phyloP scores from a whole-genome alignment of 2,797 vertebrate genomes.

The Poeciliopsis paucimaculata region DNA sequence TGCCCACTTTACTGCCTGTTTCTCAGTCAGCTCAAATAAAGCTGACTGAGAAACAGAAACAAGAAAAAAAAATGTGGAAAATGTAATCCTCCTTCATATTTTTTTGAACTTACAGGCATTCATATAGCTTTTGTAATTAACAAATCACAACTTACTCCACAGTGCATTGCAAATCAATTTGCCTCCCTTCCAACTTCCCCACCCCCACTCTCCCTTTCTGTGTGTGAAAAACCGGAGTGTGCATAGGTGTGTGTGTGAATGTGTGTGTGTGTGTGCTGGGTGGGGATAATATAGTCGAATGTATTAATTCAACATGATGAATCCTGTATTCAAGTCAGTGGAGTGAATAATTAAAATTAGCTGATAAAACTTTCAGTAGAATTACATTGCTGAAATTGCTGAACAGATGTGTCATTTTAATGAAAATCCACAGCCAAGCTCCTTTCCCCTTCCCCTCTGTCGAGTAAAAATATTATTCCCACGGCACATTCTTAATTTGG shows the following conservation, averaged over 20 bases:
- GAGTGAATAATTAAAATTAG: conserved; percentile 99
- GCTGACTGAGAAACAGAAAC: no score
- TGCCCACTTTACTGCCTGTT: neutral
- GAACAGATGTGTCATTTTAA: conserved; percentile 99
- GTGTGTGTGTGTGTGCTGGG: neutral
- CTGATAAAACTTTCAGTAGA: conserved; percentile 99
- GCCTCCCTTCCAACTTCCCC: conserved; percentile 62
- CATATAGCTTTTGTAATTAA: conserved; percentile 92
- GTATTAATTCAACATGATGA: conserved; percentile 99
- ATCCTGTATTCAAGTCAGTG: conserved; percentile 99
- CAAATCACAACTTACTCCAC: conserved; percentile 97
- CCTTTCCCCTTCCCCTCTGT: conserved; percentile 89
- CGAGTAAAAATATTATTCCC: conserved; percentile 99
- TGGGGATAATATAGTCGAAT: conserved; percentile 91
- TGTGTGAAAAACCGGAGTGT: conserved; percentile 57
- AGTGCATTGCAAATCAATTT: conserved; percentile 99
- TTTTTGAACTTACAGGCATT: conserved; percentile 88
- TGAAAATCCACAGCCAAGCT: conserved; percentile 99
- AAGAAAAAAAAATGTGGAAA: neutral
- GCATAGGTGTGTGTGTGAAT: no score
- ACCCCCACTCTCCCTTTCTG: conserved; percentile 75
- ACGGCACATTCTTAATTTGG: conserved; percentile 98
- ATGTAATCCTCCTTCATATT: conserved; percentile 88
- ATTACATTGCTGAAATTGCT: conserved; percentile 99
- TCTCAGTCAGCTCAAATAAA: neutral